A percentile compares a stretch with the other conserved stretches of the same genome.
Conservation (phyloP, 2,888 invertebrate species). For the Allygus modestus region DNA sequence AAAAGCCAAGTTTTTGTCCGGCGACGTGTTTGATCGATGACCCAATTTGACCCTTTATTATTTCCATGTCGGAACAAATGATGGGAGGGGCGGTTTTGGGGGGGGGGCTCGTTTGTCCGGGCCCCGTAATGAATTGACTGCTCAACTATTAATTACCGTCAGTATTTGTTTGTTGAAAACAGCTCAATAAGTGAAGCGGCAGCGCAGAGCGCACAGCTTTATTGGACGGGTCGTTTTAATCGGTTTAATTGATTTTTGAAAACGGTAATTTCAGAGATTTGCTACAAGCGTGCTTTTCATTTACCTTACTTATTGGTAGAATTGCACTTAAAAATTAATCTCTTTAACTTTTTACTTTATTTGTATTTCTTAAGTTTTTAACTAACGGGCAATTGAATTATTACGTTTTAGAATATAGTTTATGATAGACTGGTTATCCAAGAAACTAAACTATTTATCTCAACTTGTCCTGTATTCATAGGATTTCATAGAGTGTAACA, state of each 20-base stretch:
- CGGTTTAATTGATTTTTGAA: neutral
- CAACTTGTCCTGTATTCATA: no score
- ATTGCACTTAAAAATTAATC: no score
- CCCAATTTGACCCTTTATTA: slow-evolving; percentile 42
- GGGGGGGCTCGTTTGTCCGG: neutral
- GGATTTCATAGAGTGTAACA: no score
- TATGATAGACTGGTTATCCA: no score
- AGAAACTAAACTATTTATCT: no score
- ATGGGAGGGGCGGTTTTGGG: neutral
- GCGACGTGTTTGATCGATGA: slow-evolving; percentile 35
- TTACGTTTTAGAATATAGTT: no score
- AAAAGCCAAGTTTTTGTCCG: slow-evolving; percentile 42
- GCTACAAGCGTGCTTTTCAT: no score
- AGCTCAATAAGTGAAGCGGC: slow-evolving; percentile 31
- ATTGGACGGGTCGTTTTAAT: neutral
- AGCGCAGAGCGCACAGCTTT: neutral
- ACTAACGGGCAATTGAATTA: no score
- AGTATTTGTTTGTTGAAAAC: slow-evolving; percentile 21
- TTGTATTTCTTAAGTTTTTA: no score
- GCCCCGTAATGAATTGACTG: slow-evolving; percentile 43
- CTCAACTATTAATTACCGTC: slow-evolving; percentile 47
- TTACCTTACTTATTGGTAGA: no score
- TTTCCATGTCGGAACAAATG: slow-evolving; percentile 44
- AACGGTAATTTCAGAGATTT: neutral
- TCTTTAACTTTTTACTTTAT: no score